Base-by-base conservation (phyloP, 1,140 invertebrate genomes). In the Diorhabda sublineata region DNA sequence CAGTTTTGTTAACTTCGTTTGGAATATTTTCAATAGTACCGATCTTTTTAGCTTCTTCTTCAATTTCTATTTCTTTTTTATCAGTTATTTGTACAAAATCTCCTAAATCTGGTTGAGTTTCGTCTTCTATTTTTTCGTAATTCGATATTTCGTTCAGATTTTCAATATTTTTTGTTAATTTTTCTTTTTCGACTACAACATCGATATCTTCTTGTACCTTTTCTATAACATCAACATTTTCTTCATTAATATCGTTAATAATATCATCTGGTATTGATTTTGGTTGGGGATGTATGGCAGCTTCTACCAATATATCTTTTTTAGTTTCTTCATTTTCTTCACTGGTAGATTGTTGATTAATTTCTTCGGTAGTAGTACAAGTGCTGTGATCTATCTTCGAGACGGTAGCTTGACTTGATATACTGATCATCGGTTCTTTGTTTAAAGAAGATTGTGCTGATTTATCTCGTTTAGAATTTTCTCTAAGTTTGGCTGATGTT, bases 291-390 rank as follows among this genome's bases (percentile, higher is more conserved):
- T 77, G 74, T 7, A 75, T 63, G 56, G 73, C 70, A 5, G 74
- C 75, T 66, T 76, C 73, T 5, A 74, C 71, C 4, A 74, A 58
- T 2, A 75, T 58, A 56, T 75, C 69, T 45, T 58, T 67, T 59
- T 66, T 64, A 44, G 71, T 61, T 66, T 63, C 73, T 69, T 76
- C 75, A 43, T 64, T 62, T 66, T 77, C 76, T 64, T 78, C 73
- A 66, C 73, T 77, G 1, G 75, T 76, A 8, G 73, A 74, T 5
- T 69, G 67, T 58, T 69, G 70, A 42, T 75, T 71, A 45, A 68
- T 68, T 41, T 60, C 69, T 64, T 71, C 67, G 43, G 73, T 70
- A 11, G 71, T 69, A 26, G 74, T 75, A 58, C 68, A 71, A 5
- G 73, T 74, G 60, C 69, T 67, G 41, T 74, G 73, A 9, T 67